These are phyloP conservation scores for Adoxophyes honmai DNA, from an alignment of 1,140 invertebrate genomes.

Conservation along the genomic window DNA sequence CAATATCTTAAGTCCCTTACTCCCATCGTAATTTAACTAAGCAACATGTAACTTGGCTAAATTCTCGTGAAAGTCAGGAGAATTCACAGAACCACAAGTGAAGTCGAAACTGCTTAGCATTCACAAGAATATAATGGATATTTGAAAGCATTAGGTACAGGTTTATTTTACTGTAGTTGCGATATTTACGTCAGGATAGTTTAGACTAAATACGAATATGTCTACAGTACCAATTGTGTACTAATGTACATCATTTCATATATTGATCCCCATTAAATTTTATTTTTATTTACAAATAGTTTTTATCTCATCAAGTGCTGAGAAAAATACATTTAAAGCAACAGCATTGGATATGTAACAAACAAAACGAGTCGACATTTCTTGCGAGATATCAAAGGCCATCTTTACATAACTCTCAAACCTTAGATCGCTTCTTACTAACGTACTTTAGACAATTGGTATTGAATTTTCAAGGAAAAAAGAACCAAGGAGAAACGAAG, in stretches of 20 bases:
- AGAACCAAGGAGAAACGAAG: constrained; percentile 45
- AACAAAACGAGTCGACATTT: not conserved
- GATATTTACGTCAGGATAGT: constrained; percentile 50
- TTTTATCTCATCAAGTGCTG: constrained; percentile 40
- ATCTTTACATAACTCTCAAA: constrained; percentile 3
- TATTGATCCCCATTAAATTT: constrained; percentile 74
- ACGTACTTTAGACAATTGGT: constrained; percentile 39
- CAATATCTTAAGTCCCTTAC: constrained; percentile 67
- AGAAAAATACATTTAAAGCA: constrained; percentile 18
- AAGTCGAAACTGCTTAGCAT: constrained; percentile 24
- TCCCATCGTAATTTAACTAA: constrained; percentile 59
- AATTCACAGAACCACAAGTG: constrained; percentile 30
- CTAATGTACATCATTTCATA: constrained; percentile 68
- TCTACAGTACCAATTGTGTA: constrained; percentile 72
- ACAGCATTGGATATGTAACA: constrained; percentile 12
- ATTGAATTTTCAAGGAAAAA: constrained; percentile 37
- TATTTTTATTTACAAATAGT: constrained; percentile 73
- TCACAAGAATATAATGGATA: constrained; percentile 34
- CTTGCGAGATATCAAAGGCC: constrained; percentile 11
- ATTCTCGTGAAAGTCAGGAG: constrained; percentile 35
- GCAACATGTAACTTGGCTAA: constrained; percentile 58
- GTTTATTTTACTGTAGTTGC: constrained; percentile 45
- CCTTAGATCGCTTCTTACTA: constrained; percentile 13
- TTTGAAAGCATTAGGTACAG: constrained; percentile 43
- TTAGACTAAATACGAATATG: constrained; percentile 65